Evolutionary conservation across 2,888 invertebrate species (phyloP).

Genomic region (Caenorhabditis sp.): DNA sequence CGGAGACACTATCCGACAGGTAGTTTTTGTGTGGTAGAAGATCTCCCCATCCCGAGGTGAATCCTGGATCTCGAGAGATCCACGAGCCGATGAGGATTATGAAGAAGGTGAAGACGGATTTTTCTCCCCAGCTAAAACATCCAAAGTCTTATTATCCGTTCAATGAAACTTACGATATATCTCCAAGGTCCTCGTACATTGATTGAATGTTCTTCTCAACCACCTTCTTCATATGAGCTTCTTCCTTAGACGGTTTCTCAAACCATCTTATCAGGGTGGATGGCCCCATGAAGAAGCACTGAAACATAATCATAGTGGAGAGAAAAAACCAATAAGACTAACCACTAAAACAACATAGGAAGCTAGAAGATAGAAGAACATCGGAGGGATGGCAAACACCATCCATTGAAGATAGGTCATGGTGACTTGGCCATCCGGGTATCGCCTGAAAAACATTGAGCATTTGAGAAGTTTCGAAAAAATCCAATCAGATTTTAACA

Average conservation of each 20-base stretch:
- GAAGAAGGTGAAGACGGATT: conserved; percentile 60
- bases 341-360: conserved; percentile 69
- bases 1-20: conserved; percentile 65
- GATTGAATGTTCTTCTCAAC: conserved; percentile 63
- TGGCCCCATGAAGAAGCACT: conserved; percentile 64
- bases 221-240: conserved; percentile 45
- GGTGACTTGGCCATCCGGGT: conserved; percentile 59
- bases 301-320: not conserved
- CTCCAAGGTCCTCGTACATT: conserved; percentile 62
- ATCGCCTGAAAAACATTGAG: conserved; percentile 60
- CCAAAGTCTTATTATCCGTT: not conserved
- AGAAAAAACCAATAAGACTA: not conserved
- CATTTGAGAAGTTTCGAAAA: too few relatives aligned
- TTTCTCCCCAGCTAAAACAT: conserved; percentile 62
- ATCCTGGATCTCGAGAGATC: conserved; percentile 69
- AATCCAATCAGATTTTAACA: too few relatives aligned
- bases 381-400: conserved; percentile 70
- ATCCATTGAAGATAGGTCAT: conserved; percentile 73
- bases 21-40: conserved; percentile 46
- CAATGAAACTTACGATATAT: conserved; percentile 59
- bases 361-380: conserved; percentile 66
- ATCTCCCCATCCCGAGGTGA: conserved; percentile 64
- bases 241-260: conserved; percentile 47
- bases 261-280: conserved; percentile 45
- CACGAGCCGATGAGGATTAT: conserved; percentile 62